Evolutionary conservation across 35 echinoderm and acorn worm genomes (phyloP), one percentile per base, ranked within the genome.

Genomic region (Acanthaster planci): DNA sequence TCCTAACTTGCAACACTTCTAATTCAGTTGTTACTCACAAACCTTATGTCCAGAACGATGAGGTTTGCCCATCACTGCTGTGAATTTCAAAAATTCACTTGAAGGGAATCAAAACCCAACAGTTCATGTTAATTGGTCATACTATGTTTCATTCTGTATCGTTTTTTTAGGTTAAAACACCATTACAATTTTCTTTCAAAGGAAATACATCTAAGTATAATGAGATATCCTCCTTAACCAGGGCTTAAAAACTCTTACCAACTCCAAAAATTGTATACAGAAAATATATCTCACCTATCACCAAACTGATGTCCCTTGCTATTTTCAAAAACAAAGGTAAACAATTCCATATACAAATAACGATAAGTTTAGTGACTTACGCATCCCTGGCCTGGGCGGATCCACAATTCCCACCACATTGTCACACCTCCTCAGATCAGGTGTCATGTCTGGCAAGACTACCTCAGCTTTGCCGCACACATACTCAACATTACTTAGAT

Each of bases 391-490:
- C 53, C 96, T 91, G 0, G 96, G 96, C 35, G 96, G 96, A 50
- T 99, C 96, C 5, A 94, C 80, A 29, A 97, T 97, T 7, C 92
- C 96, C 10, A 99, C 76, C 1, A 99, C 83, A 55, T 93, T 89
- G 40, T 88, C 75, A 60, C 84, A 89, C 26, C 86, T 32, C 19
- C 83, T 79, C 8, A 99, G 80, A 44, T 82, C 67, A 30, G 86
- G 55, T 7, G 81, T 94, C 12, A 93, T 77, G 8, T 80, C 80
- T 36, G 88, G 89, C n/a, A 99, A 52, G 6, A 94, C 81, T 47
- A 91, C 96, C 53, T 99, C 96, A 59, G 92, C 96, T 78, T 99
- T 99, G 38, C 96, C 91, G 75, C 92, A 91, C 32, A 84, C 54
- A 68, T 86, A 99, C 31, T 79, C 88, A 14, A 90, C 83, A 83